Conservation (phyloP, 2,888 invertebrate species). For the Hyposoter dolosus region DNA sequence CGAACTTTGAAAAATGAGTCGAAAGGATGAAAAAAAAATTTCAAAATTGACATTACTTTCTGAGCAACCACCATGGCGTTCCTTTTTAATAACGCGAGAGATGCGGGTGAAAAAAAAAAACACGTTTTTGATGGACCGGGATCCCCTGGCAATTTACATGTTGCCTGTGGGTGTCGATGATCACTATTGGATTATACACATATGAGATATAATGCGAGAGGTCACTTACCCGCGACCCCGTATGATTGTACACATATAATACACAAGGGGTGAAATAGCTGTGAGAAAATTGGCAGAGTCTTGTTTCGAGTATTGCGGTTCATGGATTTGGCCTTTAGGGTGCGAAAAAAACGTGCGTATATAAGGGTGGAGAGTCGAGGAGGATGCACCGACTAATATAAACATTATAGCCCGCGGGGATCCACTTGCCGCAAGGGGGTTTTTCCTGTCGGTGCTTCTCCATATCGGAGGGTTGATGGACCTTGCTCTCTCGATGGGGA, state of each 20-base stretch:
- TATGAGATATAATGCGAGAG: constrained; percentile 68
- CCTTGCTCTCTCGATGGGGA: constrained; percentile 46
- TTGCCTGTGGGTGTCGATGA: constrained; percentile 27
- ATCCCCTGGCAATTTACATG: constrained; percentile 9
- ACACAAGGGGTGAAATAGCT: constrained; percentile 48
- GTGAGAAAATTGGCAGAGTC: constrained; percentile 78
- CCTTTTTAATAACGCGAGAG: background rate
- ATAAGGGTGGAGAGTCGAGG: constrained; percentile 50
- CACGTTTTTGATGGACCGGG: background rate
- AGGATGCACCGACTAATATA: constrained; percentile 81
- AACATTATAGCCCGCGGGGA: constrained; percentile 80
- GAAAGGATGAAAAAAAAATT: too few species aligned
- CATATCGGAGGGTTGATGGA: constrained; percentile 51
- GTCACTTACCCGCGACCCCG: constrained; percentile 79
- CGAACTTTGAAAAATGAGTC: too few species aligned
- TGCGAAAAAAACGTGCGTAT: constrained; percentile 24
- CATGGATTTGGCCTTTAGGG: constrained; percentile 52
- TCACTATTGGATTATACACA: constrained; percentile 54
- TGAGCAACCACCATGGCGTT: background rate
- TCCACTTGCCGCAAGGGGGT: constrained; percentile 74
- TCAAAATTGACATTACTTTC: background rate
- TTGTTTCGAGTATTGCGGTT: constrained; percentile 69
- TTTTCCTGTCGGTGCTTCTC: constrained; percentile 65
- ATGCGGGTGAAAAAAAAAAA: constrained; percentile 31
- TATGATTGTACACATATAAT: constrained; percentile 76